Percentiles rank a stretch among this genome's conserved stretches.
phyloP scores from a whole-genome alignment of 2,113 vertebrate genomes.

The Zapus hudsonius region DNA sequence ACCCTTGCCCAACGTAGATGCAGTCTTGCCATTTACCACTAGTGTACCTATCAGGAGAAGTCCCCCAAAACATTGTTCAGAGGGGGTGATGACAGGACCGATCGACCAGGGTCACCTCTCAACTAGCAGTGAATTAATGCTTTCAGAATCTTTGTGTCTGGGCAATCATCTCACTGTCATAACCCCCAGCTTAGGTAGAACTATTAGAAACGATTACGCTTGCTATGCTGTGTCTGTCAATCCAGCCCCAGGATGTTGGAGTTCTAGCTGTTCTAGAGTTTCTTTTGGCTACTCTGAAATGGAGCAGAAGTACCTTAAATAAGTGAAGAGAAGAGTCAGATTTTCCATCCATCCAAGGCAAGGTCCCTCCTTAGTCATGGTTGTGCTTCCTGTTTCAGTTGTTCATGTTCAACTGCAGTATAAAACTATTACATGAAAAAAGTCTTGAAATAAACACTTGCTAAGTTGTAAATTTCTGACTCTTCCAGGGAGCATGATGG shows the following conservation, averaged over 20 bases:
- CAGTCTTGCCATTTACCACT: neutral
- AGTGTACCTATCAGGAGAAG: neutral
- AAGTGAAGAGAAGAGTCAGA: neutral
- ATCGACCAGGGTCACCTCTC: neutral
- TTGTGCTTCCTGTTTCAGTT: neutral
- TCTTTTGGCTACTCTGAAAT: neutral
- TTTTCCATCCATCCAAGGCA: neutral
- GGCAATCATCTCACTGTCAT: neutral
- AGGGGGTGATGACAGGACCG: neutral
- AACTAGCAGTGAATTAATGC: neutral
- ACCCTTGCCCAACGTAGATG: neutral
- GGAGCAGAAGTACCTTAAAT: neutral
- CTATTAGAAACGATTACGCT: constrained; percentile 2
- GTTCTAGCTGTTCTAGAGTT: constrained; percentile 8
- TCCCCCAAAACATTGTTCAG: neutral
- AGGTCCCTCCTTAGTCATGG: neutral
- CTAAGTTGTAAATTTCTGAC: neutral
- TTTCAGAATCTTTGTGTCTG: neutral
- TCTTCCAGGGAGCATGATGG: neutral
- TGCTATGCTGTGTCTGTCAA: neutral
- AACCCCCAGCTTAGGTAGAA: neutral
- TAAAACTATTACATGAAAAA: neutral
- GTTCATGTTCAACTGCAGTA: neutral
- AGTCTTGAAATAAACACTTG: neutral
- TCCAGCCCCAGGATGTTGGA: neutral